Evolutionary conservation across 1,140 invertebrate species (phyloP).

Genomic region (Drosophila oshimai): DNA sequence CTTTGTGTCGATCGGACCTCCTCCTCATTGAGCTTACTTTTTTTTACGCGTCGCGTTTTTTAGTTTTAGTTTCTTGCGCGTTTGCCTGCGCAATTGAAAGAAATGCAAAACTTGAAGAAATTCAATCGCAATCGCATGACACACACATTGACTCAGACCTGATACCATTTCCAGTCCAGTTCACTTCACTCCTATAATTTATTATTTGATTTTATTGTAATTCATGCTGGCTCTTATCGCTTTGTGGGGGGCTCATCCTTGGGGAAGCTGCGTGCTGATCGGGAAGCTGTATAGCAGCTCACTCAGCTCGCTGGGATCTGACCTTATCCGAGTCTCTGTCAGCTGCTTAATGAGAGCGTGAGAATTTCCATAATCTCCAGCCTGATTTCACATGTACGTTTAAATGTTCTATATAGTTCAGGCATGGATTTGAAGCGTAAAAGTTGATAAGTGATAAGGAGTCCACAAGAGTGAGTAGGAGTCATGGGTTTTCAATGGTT

Average conservation of each 20-base stretch:
- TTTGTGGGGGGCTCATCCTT: conserved; percentile 22
- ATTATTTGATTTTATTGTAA: conserved; percentile 12
- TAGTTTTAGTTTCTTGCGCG: conserved; percentile 18
- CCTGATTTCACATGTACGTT: background rate
- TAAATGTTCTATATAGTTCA: background rate
- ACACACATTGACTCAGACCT: conserved; percentile 25
- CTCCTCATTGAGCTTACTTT: conserved; percentile 10
- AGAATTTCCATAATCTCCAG: conserved; percentile 49
- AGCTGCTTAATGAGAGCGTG: conserved; percentile 60
- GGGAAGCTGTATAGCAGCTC: conserved; percentile 10
- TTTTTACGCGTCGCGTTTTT: conserved; percentile 24
- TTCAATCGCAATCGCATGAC: conserved; percentile 63
- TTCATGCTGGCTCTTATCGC: conserved; percentile 12
- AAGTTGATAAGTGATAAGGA: too few species aligned
- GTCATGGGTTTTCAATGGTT: too few species aligned
- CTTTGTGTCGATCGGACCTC: conserved; percentile 53
- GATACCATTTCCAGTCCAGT: conserved; percentile 12
- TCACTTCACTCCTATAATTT: conserved; percentile 1
- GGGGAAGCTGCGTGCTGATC: background rate
- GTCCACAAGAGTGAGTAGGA: too few species aligned
- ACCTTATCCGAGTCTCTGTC: conserved; percentile 49
- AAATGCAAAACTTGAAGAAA: conserved; percentile 68
- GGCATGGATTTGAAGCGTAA: background rate
- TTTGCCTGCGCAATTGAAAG: conserved; percentile 70
- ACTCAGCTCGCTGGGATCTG: conserved; percentile 9